phyloP scores from a whole-genome alignment of 2,888 invertebrate genomes.

The Prenolepis imparis region DNA sequence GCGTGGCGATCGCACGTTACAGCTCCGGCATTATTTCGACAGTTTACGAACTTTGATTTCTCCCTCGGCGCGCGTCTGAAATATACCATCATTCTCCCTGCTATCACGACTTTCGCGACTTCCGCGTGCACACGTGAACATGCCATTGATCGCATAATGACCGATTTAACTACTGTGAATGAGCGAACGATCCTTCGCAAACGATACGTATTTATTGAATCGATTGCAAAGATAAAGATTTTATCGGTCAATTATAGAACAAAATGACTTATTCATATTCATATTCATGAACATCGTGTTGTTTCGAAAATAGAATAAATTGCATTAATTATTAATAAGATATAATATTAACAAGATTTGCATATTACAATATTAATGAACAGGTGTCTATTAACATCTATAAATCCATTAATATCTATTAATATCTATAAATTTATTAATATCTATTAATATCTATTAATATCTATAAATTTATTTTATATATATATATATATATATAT shows the following conservation, averaged over 20 bases:
- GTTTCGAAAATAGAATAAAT: background rate
- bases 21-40: constrained; percentile 57
- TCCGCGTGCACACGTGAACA: background rate
- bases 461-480: no score
- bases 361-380: background rate
- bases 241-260: constrained; percentile 30
- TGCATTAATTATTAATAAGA: background rate
- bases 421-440: background rate
- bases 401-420: no score
- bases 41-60: constrained; percentile 52
- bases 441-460: background rate
- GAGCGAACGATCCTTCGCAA: constrained; percentile 22
- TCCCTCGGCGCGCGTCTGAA: constrained; percentile 44
- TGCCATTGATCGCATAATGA: constrained; percentile 43
- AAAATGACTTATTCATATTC: background rate
- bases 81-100: constrained; percentile 43
- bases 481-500: no score
- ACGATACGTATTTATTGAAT: constrained; percentile 11
- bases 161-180: constrained; percentile 21
- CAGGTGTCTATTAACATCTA: background rate
- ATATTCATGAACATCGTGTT: background rate
- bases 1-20: constrained; percentile 26
- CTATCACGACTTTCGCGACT: constrained; percentile 26
- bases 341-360: background rate
- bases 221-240: background rate